Percentiles rank a stretch among this genome's conserved stretches.
Evolutionary conservation across 2,113 vertebrate species (phyloP).

Genomic region (Lophochroa leadbeateri): DNA sequence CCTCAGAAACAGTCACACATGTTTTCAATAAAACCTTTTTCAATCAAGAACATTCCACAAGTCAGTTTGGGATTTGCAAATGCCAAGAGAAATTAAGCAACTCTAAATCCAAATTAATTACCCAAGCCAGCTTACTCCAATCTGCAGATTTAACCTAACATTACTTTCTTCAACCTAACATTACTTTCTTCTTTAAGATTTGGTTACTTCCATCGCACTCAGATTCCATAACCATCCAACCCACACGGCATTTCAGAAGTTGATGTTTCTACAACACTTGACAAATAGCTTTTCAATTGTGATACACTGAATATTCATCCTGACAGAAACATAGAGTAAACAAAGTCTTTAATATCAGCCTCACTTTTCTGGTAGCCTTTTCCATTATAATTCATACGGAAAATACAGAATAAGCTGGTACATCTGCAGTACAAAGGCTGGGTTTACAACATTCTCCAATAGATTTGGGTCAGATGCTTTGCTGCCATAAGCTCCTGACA

Average conservation of each 20-base stretch:
- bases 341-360: background rate
- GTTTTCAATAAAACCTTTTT: conserved; percentile 37
- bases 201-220: background rate
- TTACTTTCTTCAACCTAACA: background rate
- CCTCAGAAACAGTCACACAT: conserved; percentile 3
- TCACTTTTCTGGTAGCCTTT: background rate
- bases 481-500: background rate
- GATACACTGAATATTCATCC: background rate
- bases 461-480: background rate
- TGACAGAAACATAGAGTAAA: background rate
- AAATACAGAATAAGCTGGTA: background rate
- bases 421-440: background rate
- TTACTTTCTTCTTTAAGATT: background rate
- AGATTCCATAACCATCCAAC: background rate
- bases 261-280: background rate
- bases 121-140: background rate
- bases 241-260: background rate
- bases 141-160: background rate
- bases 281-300: background rate
- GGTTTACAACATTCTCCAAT: background rate
- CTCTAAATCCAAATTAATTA: conserved; percentile 22
- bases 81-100: conserved; percentile 45
- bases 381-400: background rate
- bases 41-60: conserved; percentile 17
- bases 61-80: conserved; percentile 24